Evolutionary conservation across 2,888 invertebrate genomes (phyloP), one percentile per base, ranked within the genome.

Genomic region (Tachina grossa): DNA sequence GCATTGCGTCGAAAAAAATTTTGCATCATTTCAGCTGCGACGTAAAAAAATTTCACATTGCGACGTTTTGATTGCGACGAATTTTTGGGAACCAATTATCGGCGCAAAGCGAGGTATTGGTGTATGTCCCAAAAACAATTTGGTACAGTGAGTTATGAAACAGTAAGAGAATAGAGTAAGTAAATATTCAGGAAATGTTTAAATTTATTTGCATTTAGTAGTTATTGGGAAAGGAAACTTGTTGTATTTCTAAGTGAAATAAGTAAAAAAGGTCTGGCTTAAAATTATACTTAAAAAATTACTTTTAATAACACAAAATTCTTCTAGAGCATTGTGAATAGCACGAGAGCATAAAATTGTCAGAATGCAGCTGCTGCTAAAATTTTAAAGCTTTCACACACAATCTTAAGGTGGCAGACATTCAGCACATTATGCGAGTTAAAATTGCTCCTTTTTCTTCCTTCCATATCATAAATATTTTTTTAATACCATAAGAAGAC

Each of bases 391-490:
- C 22, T 11, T 47, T 39, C 41, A 14, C 22, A 19, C 22, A 65
- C 8, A 47, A 65, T 47, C 65, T 82, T 74, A 85, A 83, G 82
- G 13, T 68, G 31, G 61, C 39, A 83, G 19, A 68, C 22, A 81
- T 82, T 76, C 74, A 83, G 61, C 85, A 87, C 82, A 82, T 84
- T 77, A 83, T 11, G 76, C 59, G 63, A 63, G 79, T 57, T 49
- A 61, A 77, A 66, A 31, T 49, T 49, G 2, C 19, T 39, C 63
- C 59, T 41, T 22, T 22, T 31, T 59, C 39, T 55, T 51, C 3
- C 13, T 65, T 45, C 47, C 45, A 16, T 45, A 19, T 31, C 31
- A 31, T 9, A 10, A 31, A 31, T 31, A 31, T 6, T 2, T 57
- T 43, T 43, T 19, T 31, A 31, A 47, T 63, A 47, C 39, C 61